These are phyloP conservation scores for Botrylloides violaceus DNA, from an alignment of 23 tunicate species.

Conservation along the genomic window DNA sequence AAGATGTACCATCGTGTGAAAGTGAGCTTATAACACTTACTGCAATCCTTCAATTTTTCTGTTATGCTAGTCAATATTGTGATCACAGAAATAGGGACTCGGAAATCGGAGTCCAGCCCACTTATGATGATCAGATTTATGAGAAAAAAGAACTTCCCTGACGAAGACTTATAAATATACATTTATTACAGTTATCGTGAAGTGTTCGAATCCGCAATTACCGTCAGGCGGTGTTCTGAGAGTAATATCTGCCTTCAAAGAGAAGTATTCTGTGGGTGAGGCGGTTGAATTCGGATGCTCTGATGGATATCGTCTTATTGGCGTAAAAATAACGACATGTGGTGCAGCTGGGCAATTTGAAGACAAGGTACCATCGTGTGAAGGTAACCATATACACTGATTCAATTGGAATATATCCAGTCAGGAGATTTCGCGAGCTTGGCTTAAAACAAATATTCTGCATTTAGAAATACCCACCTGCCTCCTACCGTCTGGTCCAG, in stretches of 20 bases:
- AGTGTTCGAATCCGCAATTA: not conserved
- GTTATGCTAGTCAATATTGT: no score
- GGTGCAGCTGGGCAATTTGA: slow-evolving; percentile 12
- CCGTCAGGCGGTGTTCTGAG: slow-evolving; percentile 9
- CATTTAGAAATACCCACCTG: slow-evolving; percentile 7
- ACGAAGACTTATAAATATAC: no score
- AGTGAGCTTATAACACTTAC: not conserved
- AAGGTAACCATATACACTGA: not conserved
- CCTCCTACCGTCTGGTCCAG: not conserved
- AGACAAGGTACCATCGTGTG: slow-evolving; percentile 10
- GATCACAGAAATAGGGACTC: no score
- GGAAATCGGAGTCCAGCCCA: no score
- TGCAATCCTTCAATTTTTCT: no score
- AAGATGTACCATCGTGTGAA: slow-evolving; percentile 9
- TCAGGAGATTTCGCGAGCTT: no score
- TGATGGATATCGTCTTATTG: slow-evolving; percentile 22
- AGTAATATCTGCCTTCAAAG: not conserved
- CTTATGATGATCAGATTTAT: no score
- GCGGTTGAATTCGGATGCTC: slow-evolving; percentile 11
- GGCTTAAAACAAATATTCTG: no score
- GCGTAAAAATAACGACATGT: slow-evolving; percentile 8
- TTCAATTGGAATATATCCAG: not conserved
- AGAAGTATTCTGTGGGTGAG: slow-evolving; percentile 1
- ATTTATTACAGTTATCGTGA: slow-evolving; percentile 13
- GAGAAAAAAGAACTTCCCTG: no score